These are phyloP conservation scores for Acanthaster planci DNA, from an alignment of 35 echinoderm and acorn worm genomes.

Conservation along the genomic window DNA sequence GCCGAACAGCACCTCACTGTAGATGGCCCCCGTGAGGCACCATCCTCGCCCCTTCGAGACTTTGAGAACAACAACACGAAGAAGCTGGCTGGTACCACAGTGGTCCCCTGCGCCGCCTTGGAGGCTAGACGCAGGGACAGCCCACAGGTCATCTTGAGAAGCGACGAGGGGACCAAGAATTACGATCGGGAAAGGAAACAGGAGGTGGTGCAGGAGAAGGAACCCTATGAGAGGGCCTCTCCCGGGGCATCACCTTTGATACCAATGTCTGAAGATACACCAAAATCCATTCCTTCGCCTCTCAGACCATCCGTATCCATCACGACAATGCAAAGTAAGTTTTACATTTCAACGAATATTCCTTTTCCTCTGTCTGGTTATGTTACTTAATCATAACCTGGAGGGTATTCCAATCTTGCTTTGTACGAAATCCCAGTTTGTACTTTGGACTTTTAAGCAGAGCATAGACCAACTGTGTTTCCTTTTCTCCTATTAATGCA, in stretches of 20 bases:
- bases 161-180: background rate
- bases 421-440: no score
- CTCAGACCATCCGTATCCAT: constrained; percentile 7
- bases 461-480: background rate
- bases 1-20: constrained; percentile 36
- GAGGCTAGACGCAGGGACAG: background rate
- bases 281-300: background rate
- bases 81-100: background rate
- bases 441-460: no score
- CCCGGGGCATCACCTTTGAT: background rate
- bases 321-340: constrained; percentile 21
- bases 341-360: no score
- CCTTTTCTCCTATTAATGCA: no score
- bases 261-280: background rate
- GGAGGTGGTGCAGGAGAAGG: background rate
- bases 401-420: no score
- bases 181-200: background rate
- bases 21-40: background rate
- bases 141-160: background rate
- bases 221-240: background rate
- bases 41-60: background rate
- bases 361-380: no score
- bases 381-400: no score
- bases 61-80: constrained; percentile 19
- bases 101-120: background rate